Base-by-base conservation (phyloP, 2,888 invertebrate species). In the Heliconius charithonia region DNA sequence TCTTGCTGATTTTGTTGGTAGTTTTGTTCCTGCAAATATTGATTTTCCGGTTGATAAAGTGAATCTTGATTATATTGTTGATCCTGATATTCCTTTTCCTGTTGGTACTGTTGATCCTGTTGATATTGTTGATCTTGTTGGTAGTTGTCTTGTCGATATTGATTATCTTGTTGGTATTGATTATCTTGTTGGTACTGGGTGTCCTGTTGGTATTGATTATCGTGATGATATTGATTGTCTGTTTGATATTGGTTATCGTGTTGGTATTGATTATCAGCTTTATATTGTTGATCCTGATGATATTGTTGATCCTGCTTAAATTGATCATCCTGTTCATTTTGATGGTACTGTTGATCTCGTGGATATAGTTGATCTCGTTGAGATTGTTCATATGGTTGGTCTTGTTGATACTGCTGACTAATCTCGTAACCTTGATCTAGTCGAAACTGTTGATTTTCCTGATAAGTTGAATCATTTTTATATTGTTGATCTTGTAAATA, bases 101-200 rank as follows among this genome's bases (percentile, higher is more conserved):
- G 79, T 29, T 79, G 80, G 19, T 79, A 66, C 59, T 76, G 63
- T 59, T 76, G 81, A 77, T 87, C 83, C 69, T 85, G 84, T 74
- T 87, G 84, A 74, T 85, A 82, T 51, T 86, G 83, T 63, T 86
- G 84, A 76, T 85, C 83, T 74, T 85, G 81, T 71, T 84, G 81
- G 75, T 81, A 79, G 13, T 72, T 83, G 67, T 83, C 84, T 81
- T 85, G 86, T 79, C 88, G 84, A 81, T 84, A 86, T 79, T 72
- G 72, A 16, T 59, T 13, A 37, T 37, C 56, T 25, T 72, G 59
- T 59, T 7, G 37, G 1, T 72, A 87, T 87, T 79, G 88, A 84
- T 81, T 87, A 76, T 84, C 83, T 63, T 85, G 83, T 70, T 85
- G 82, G 76, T 82, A 78, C 29, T 84, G 81, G 25, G 82, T 80